phyloP scores from a whole-genome alignment of 1,140 invertebrate genomes.

The Bombus waltoni region DNA sequence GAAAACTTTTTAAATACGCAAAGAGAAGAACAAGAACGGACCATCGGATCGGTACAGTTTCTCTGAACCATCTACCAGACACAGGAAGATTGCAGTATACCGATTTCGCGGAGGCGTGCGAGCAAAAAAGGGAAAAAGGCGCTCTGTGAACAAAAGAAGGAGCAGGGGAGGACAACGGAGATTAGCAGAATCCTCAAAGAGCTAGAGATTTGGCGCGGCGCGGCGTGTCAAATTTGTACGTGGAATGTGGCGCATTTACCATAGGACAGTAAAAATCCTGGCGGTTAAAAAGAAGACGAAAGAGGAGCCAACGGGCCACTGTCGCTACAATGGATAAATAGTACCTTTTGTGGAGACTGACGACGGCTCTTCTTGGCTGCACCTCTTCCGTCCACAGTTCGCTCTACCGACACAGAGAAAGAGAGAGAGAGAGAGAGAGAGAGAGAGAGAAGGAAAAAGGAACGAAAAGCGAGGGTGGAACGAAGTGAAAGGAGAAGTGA shows the following conservation, averaged over 20 bases:
- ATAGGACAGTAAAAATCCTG: slow-evolving; percentile 25
- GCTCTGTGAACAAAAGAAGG: neutral
- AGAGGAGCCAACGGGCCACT: slow-evolving; percentile 18
- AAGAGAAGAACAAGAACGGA: neutral
- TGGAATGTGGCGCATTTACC: slow-evolving; percentile 1
- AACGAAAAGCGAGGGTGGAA: slow-evolving; percentile 23
- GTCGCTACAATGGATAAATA: slow-evolving; percentile 62
- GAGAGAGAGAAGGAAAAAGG: slow-evolving; percentile 25
- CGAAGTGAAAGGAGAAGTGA: slow-evolving; percentile 43
- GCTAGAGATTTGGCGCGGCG: neutral
- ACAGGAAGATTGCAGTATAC: neutral
- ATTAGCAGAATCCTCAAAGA: slow-evolving; percentile 20
- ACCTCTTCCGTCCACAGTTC: slow-evolving; percentile 26
- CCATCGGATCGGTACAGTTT: neutral
- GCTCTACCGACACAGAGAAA: neutral
- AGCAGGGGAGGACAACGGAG: neutral
- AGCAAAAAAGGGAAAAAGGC: neutral
- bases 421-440: no score
- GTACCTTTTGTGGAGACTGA: slow-evolving; percentile 55
- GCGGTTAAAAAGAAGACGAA: slow-evolving; percentile 48
- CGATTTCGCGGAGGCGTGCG: neutral
- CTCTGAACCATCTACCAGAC: neutral
- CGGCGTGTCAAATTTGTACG: slow-evolving; percentile 31
- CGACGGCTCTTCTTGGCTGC: slow-evolving; percentile 17
- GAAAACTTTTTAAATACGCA: neutral